A percentile compares a stretch with the other conserved stretches of the same genome.
phyloP scores from a whole-genome alignment of 37 sponge, comb jelly and placozoan genomes.

The Halichondria panicea region DNA sequence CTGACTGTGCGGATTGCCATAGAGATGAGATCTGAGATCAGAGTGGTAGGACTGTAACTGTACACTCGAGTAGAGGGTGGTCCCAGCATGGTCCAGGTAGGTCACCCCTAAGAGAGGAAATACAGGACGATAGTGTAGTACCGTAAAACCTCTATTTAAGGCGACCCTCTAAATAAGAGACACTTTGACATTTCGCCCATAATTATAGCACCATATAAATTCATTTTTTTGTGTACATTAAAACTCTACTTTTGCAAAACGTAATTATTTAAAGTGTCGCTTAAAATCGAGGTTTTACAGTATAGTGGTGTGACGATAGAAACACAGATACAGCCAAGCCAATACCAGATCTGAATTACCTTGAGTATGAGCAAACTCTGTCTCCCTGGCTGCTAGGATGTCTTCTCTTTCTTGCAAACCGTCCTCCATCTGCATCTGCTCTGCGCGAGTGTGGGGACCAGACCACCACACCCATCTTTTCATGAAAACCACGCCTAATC shows the following conservation, averaged over 20 bases:
- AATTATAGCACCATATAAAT: background rate
- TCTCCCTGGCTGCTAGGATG: no score
- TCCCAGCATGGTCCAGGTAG: slow-evolving; percentile 93
- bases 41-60: slow-evolving; percentile 59
- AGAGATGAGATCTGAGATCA: slow-evolving; percentile 68
- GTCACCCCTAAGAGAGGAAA: slow-evolving; percentile 46
- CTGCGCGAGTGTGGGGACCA: no score
- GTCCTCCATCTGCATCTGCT: no score
- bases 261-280: no score
- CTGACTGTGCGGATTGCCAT: slow-evolving; percentile 92
- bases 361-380: no score
- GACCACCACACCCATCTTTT: background rate
- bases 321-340: background rate
- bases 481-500: background rate
- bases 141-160: no score
- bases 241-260: no score
- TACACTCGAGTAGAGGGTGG: slow-evolving; percentile 69
- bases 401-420: no score
- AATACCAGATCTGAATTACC: no score
- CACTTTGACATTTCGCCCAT: background rate
- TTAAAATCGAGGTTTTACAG: no score
- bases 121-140: background rate
- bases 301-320: background rate
- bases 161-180: no score
- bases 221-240: no score